phyloP scores from a whole-genome alignment of 1,140 invertebrate species.

The Tigriopus japonicus region DNA sequence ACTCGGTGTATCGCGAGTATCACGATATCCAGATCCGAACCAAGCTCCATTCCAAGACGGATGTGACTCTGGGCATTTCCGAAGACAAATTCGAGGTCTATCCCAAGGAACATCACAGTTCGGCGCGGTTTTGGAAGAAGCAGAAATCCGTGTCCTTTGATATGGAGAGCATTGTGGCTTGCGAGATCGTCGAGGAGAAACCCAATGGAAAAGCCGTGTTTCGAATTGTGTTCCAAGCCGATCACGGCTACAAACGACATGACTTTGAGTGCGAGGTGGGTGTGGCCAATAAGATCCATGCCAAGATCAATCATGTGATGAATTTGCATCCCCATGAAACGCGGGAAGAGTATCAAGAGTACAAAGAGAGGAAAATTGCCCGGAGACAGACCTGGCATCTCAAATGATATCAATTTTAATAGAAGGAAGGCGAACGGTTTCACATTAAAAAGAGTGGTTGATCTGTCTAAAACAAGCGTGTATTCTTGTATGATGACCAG shows the following conservation, averaged over 20 bases:
- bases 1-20: background rate
- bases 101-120: background rate
- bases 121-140: slow-evolving; percentile 6
- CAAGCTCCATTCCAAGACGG: background rate
- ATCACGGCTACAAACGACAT: background rate
- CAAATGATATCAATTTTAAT: too few species aligned
- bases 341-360: background rate
- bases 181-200: slow-evolving; percentile 1
- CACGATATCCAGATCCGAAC: slow-evolving; percentile 1
- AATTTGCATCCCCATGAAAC: background rate
- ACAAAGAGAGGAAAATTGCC: background rate
- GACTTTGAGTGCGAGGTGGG: background rate
- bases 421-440: too few species aligned
- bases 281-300: background rate
- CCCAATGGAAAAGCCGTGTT: background rate
- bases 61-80: slow-evolving; percentile 5
- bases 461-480: too few species aligned
- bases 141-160: background rate
- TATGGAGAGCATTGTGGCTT: background rate
- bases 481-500: too few species aligned
- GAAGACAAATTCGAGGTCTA: slow-evolving; percentile 12
- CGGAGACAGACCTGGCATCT: background rate
- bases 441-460: too few species aligned
- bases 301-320: slow-evolving; percentile 2
- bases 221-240: background rate